Evolutionary conservation across 2,888 invertebrate genomes (phyloP).

Genomic region (Lamellibrachia satsuma): DNA sequence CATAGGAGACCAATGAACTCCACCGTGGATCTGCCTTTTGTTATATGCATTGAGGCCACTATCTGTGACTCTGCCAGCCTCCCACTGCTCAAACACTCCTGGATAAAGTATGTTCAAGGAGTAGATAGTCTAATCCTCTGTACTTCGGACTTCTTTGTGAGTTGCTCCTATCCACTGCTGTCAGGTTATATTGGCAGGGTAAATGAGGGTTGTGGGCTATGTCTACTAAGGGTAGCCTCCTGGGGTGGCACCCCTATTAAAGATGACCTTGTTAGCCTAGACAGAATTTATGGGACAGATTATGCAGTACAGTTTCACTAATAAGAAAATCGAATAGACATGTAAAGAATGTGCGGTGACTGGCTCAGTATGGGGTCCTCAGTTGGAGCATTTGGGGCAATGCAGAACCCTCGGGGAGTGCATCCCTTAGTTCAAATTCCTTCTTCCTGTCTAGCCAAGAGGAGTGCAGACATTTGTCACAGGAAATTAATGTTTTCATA

Average conservation of each 20-base stretch:
- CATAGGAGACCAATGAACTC: neutral
- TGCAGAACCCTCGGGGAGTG: neutral
- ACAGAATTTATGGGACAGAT: neutral
- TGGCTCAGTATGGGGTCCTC: neutral
- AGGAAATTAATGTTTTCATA: neutral
- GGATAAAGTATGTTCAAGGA: neutral
- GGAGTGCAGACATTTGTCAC: neutral
- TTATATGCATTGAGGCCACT: neutral
- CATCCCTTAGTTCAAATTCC: neutral
- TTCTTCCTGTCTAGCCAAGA: neutral
- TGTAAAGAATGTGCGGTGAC: neutral
- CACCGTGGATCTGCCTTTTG: neutral
- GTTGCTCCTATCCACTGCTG: neutral
- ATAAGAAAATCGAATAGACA: neutral
- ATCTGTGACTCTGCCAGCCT: neutral
- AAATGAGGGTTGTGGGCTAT: neutral
- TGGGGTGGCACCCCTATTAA: neutral
- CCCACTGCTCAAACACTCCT: neutral
- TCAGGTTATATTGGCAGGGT: slow-evolving; percentile 4
- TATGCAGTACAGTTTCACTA: neutral
- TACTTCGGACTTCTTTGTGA: neutral
- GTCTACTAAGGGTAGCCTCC: neutral
- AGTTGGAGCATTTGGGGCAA: neutral
- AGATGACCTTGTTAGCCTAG: neutral
- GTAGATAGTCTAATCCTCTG: neutral